A percentile compares a stretch with the other conserved stretches of the same genome.
These are phyloP conservation scores for Protonibea diacanthus DNA, from an alignment of 2,797 vertebrate genomes.

Conservation along the genomic window DNA sequence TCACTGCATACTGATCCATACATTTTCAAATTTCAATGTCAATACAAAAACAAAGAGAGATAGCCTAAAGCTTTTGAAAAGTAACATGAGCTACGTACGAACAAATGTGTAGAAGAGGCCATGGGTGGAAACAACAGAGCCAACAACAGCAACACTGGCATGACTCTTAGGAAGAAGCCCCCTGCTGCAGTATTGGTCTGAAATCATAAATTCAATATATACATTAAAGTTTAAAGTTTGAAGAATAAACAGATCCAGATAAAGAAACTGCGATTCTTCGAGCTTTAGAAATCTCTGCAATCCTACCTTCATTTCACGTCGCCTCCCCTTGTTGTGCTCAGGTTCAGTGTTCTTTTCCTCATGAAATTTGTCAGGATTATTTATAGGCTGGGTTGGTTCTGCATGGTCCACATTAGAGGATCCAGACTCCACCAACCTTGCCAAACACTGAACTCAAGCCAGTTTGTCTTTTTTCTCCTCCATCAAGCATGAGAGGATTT, in stretches of 20 bases:
- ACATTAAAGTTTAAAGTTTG: not conserved
- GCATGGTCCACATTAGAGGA: constrained; percentile 83
- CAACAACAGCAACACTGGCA: constrained; percentile 78
- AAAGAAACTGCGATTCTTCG: not conserved
- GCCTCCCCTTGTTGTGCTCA: constrained; percentile 36
- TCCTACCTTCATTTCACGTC: constrained; percentile 65
- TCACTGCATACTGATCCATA: not conserved
- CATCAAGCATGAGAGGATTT: not conserved
- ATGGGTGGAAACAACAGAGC: constrained; percentile 70
- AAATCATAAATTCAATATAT: constrained; percentile 41
- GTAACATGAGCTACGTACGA: constrained; percentile 77
- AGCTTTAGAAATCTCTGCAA: constrained; percentile 3
- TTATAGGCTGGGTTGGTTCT: constrained; percentile 83
- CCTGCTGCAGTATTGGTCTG: constrained; percentile 28
- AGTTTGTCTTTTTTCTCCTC: constrained; percentile 10
- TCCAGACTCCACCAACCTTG: constrained; percentile 29
- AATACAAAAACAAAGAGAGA: not conserved
- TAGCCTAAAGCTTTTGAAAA: not conserved
- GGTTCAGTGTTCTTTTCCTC: constrained; percentile 61
- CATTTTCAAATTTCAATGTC: not conserved
- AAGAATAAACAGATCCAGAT: not conserved
- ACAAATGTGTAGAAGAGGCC: constrained; percentile 69
- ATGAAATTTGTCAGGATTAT: constrained; percentile 68
- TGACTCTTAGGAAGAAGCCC: constrained; percentile 23
- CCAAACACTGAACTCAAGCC: constrained; percentile 51